phyloP scores from a whole-genome alignment of 2,113 vertebrate species.

The Euleptes europaea region DNA sequence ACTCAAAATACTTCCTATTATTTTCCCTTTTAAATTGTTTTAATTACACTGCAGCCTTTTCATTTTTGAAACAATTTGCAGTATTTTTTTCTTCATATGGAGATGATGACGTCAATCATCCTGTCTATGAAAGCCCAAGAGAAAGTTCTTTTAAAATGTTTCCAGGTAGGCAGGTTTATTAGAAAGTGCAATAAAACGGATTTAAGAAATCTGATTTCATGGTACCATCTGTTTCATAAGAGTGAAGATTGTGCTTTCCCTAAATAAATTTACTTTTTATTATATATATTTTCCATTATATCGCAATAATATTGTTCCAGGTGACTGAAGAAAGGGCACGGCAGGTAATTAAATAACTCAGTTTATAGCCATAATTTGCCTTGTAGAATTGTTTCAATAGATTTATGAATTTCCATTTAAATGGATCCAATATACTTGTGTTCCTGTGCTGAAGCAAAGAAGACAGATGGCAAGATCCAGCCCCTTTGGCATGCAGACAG shows the following conservation, averaged over 20 bases:
- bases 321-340: conserved; percentile 48
- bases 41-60: not conserved
- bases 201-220: conserved; percentile 52
- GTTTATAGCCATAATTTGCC: conserved; percentile 52
- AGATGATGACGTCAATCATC: conserved; percentile 34
- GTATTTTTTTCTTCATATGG: not conserved
- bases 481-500: not conserved
- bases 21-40: accelerated
- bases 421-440: not conserved
- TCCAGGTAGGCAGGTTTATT: conserved; percentile 32
- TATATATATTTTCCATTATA: conserved; percentile 55
- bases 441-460: not conserved
- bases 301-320: conserved; percentile 54
- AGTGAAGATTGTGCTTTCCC: conserved; percentile 55
- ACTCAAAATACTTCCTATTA: not conserved
- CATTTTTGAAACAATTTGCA: conserved; percentile 25
- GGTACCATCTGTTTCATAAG: conserved; percentile 53
- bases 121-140: conserved; percentile 35
- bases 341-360: conserved; percentile 50
- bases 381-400: conserved; percentile 47
- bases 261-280: conserved; percentile 60
- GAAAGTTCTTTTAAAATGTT: conserved; percentile 43
- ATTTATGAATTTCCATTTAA: conserved; percentile 51
- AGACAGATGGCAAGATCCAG: not conserved
- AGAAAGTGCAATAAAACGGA: conserved; percentile 47